phyloP scores from a whole-genome alignment of 2,797 vertebrate species.

The Gobio occitaniae region DNA sequence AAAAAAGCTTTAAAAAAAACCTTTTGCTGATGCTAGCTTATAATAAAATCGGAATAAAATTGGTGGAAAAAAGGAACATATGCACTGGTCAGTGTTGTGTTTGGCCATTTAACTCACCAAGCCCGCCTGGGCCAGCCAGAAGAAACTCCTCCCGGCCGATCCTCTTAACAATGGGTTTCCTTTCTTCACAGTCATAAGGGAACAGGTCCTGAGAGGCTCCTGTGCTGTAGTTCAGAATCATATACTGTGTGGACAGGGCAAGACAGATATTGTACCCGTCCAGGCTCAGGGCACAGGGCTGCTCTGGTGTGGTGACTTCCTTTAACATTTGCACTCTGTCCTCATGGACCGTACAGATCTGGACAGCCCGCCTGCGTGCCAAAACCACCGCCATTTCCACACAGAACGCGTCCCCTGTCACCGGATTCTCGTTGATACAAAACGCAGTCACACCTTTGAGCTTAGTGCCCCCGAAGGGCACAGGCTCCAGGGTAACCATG shows the following conservation, averaged over 20 bases:
- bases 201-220: constrained; percentile 94
- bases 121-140: constrained; percentile 92
- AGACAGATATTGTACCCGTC: constrained; percentile 96
- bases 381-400: constrained; percentile 95
- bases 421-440: constrained; percentile 93
- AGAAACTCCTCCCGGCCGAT: constrained; percentile 97
- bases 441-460: constrained; percentile 90
- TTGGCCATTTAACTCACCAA: constrained; percentile 83
- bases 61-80: not conserved
- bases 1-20: too few relatives aligned
- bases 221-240: constrained; percentile 95
- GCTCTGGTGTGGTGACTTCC: constrained; percentile 91
- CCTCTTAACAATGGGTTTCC: constrained; percentile 93
- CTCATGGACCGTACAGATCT: constrained; percentile 93
- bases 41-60: not conserved
- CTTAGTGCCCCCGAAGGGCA: constrained; percentile 89
- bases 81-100: not conserved
- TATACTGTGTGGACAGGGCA: constrained; percentile 93
- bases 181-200: constrained; percentile 95
- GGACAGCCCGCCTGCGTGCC: constrained; percentile 88
- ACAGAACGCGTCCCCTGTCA: constrained; percentile 93
- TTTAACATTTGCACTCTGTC: constrained; percentile 95
- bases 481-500: constrained; percentile 91
- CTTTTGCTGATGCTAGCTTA: too few relatives aligned
- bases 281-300: constrained; percentile 90